Conservation (phyloP, 2,113 vertebrate genomes). For the Pelecanus crispus region DNA sequence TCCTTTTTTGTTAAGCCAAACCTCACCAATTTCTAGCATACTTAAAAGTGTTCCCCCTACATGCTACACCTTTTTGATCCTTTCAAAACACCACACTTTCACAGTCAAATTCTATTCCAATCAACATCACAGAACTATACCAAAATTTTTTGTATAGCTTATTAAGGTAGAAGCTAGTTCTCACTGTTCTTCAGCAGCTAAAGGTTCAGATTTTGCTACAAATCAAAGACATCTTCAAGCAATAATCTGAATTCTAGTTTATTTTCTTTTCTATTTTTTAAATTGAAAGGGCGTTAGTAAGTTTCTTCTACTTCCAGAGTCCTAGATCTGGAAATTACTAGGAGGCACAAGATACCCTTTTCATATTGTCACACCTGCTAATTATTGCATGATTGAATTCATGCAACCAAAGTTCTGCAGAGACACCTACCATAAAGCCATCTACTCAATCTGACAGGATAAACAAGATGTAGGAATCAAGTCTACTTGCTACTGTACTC, state of each 20-base stretch:
- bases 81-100: not conserved
- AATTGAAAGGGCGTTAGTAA: not conserved
- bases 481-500: not conserved
- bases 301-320: not conserved
- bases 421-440: not conserved
- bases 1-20: not conserved
- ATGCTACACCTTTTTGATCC: not conserved
- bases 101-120: not conserved
- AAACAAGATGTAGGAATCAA: not conserved
- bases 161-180: not conserved
- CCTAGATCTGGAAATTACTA: not conserved
- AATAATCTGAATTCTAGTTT: not conserved
- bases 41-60: not conserved
- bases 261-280: not conserved
- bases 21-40: not conserved
- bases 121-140: not conserved
- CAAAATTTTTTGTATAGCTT: not conserved
- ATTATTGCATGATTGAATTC: not conserved
- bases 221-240: not conserved
- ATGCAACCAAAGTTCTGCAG: not conserved
- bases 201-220: not conserved
- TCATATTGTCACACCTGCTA: not conserved
- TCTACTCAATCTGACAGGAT: not conserved
- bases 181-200: not conserved
- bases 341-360: not conserved